These are phyloP conservation scores for Promerops cafer DNA, from an alignment of 2,113 vertebrate species.

Conservation along the genomic window DNA sequence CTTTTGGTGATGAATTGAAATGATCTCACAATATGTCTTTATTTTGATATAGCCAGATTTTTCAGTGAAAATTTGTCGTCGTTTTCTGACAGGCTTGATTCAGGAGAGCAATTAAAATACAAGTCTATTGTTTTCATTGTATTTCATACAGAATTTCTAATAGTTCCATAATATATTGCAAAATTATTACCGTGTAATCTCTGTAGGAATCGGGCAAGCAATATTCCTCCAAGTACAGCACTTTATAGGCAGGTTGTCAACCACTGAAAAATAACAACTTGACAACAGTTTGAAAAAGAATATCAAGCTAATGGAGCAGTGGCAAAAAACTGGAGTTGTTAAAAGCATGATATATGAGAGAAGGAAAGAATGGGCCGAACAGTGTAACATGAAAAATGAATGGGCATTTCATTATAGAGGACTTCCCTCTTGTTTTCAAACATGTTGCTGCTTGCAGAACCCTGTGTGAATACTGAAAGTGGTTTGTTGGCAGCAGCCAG, in stretches of 20 bases:
- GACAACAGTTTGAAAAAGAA: slow-evolving; percentile 48
- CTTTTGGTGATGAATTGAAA: neutral
- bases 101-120: neutral
- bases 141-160: neutral
- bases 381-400: slow-evolving; percentile 42
- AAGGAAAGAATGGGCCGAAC: slow-evolving; percentile 9
- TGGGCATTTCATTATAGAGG: slow-evolving; percentile 38
- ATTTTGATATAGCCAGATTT: neutral
- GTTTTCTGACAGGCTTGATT: neutral
- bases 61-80: neutral
- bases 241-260: slow-evolving; percentile 19
- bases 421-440: slow-evolving; percentile 6
- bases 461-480: neutral
- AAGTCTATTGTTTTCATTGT: neutral
- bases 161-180: neutral
- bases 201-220: neutral
- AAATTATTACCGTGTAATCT: neutral
- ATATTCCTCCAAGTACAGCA: neutral
- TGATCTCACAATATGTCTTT: neutral
- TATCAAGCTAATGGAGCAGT: slow-evolving; percentile 37
- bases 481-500: slow-evolving; percentile 42
- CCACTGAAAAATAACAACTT: slow-evolving; percentile 19
- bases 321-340: slow-evolving; percentile 41
- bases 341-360: slow-evolving; percentile 50
- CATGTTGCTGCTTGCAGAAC: neutral